phyloP scores from a whole-genome alignment of 2,888 invertebrate genomes.

The Phytoseiulus persimilis region DNA sequence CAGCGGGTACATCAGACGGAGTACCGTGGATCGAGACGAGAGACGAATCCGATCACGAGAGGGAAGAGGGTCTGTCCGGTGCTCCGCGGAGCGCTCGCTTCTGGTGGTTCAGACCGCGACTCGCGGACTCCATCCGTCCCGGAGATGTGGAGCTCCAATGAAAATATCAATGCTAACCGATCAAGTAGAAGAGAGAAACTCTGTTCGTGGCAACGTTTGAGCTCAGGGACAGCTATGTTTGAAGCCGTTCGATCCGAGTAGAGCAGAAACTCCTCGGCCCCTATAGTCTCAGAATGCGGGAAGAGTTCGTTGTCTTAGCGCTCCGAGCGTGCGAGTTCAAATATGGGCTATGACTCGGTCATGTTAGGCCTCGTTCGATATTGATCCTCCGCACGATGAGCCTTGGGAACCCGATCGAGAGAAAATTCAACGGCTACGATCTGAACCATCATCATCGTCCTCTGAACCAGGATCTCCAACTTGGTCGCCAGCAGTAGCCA shows the following conservation, averaged over 20 bases:
- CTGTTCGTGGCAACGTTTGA: no score
- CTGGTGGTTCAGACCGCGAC: no score
- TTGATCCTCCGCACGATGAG: background rate
- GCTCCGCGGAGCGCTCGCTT: no score
- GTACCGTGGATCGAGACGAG: no score
- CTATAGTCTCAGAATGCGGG: background rate
- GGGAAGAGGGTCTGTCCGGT: no score
- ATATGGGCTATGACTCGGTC: background rate
- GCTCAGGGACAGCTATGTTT: no score
- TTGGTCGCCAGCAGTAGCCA: background rate
- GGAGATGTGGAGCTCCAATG: background rate
- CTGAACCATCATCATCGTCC: background rate
- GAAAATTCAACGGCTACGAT: background rate
- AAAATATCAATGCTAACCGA: no score
- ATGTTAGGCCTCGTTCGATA: background rate
- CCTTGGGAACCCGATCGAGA: background rate
- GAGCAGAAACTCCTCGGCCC: background rate
- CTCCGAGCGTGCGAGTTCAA: background rate
- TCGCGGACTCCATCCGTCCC: no score
- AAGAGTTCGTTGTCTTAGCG: background rate
- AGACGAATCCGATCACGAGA: no score
- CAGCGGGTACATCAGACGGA: no score
- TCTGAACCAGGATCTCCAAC: background rate
- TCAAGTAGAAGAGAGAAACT: no score
- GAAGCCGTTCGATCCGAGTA: background rate